Evolutionary conservation across 2,888 invertebrate genomes (phyloP).

Genomic region (Microplitis manilae): DNA sequence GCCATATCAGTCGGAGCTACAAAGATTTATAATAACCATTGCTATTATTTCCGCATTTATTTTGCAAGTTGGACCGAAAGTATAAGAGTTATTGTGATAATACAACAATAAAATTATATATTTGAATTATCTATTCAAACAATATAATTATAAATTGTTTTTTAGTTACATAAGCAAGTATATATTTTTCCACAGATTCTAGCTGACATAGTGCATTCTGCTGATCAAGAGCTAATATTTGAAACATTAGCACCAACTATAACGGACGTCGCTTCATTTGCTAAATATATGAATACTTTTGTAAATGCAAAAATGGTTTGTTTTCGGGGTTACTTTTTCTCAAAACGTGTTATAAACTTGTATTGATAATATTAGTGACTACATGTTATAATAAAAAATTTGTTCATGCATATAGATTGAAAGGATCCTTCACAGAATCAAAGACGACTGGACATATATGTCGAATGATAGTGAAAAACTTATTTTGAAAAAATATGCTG

Average conservation of each 20-base stretch:
- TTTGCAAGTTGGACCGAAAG: background rate
- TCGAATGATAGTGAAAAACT: background rate
- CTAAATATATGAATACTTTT: slow-evolving; percentile 11
- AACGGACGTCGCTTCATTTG: background rate
- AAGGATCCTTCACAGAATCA: background rate
- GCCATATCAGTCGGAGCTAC: slow-evolving; percentile 40
- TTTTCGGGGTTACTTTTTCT: background rate
- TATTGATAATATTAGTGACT: too few species aligned
- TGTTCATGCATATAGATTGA: background rate
- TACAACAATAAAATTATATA: background rate
- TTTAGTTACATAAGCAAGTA: background rate
- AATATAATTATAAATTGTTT: too few species aligned
- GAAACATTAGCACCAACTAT: slow-evolving; percentile 18
- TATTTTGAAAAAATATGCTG: background rate
- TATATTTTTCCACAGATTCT: background rate
- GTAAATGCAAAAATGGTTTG: slow-evolving; percentile 21
- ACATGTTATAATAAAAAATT: background rate
- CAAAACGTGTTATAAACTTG: too few species aligned
- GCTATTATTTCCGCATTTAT: background rate
- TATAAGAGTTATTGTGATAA: background rate
- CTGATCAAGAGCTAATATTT: slow-evolving; percentile 20
- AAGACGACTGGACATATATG: background rate
- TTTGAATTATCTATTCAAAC: too few species aligned
- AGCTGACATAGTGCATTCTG: slow-evolving; percentile 8
- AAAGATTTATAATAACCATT: background rate